Evolutionary conservation across 1,140 invertebrate species (phyloP), one percentile per base, ranked within the genome.

Genomic region (Prorops nasuta): DNA sequence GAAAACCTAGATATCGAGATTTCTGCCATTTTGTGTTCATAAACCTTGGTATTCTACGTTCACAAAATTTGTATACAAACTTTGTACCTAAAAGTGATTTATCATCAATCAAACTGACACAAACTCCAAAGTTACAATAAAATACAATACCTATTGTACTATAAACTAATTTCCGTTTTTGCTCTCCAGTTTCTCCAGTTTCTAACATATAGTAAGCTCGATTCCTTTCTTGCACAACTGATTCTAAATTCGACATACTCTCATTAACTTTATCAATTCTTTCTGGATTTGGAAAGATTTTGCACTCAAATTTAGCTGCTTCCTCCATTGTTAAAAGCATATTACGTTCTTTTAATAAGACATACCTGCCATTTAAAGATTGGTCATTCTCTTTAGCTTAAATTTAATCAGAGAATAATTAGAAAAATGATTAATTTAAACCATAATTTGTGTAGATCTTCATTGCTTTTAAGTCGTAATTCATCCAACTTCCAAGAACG

Each of bases 391-490:
- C 31, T 38, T 35, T 45, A 22, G 34, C 44, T 15, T 16, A 17
- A 14, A 40, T 39, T 39, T n/a, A 31, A n/a, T n/a, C n/a, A n/a
- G n/a, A n/a, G n/a, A n/a, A n/a, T 4, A 24, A 45, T 14, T 34
- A 41, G 16, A 15, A 44, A 7, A 4, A 22, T 31, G 20, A 38
- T 9, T 32, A 59, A 43, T 54, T 51, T 65, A n/a, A 76, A 98
- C 97, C 97, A 99, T 45, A 99, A 78, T 81, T 99, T 98, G 66
- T 99, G 97, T 36, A 99, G 82, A 79, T 99, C 97, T 39, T 85
- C 80, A 74, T 98, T 99, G 41, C 92, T 96, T 78, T 98, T 98
- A 22, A 98, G 84, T 66, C 96, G 81, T 19, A 99, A 75, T 77
- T 99, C 97, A 63, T 97, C 94, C 35, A 80, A 73, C 54, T 76